Base-by-base conservation (phyloP, 2,888 invertebrate genomes). In the Hydraecia micacea region DNA sequence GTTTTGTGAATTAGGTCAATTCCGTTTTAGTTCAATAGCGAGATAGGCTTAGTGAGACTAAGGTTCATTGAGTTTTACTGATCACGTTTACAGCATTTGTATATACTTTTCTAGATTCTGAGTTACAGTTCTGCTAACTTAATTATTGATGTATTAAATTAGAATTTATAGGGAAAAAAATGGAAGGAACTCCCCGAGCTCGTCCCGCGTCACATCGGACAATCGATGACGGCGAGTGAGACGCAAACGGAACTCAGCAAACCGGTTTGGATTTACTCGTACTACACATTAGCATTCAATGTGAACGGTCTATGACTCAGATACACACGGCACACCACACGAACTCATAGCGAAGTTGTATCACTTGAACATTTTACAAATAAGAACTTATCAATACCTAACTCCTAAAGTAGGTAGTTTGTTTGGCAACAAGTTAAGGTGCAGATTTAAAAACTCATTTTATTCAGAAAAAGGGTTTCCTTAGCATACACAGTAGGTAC, bases 281-380 rank as follows among this genome's bases (percentile, higher is more conserved):
- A 84, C 84, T 84, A 84, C 58, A 81, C 80, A 84, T 89, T 87
- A 77, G 79, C 85, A 89, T 88, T 86, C 89, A 76, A 87, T 82
- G 75, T 75, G 67, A 79, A 73, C 75, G 66, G 21, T 74, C 79
- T 79, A 75, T 88, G 88, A 88, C 74, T 87, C 88, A 87, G 42
- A 76, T 73, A 66, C 76, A 80, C 62, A n/a, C n/a, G n/a, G n/a
- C n/a, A 63, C 74, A 72, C 36, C 71, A 70, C 39, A 58, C 49
- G 32, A 58, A n/a, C 49, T 60, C 42, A 63, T 58, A 72, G 39
- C n/a, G 18, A 75, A 67, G 70, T 67, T 46, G 58, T 58, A 52
- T 28, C 32, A 62, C 58, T 60, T 49, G 68, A 72, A 74, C 15
- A 52, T 65, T 28, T 69, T 36, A 18, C 49, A 69, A 73, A 66